Conservation (phyloP, 2,888 invertebrate species). For the Drosophila eohydei region DNA sequence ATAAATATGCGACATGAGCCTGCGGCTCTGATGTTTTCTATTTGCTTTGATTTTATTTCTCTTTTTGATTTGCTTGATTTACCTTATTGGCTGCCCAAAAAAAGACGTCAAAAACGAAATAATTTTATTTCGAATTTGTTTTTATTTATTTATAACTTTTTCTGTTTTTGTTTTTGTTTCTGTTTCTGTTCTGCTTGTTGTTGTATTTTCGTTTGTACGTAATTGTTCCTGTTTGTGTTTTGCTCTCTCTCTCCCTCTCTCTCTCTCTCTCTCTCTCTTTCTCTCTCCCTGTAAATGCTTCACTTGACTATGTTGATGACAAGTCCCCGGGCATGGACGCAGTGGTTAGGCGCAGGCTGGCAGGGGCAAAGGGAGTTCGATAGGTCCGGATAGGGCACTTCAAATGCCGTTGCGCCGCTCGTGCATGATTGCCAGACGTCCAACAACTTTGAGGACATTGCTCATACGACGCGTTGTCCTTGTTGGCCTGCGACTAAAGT, state of each 20-base stretch:
- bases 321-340: slow-evolving; percentile 49
- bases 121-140: slow-evolving; percentile 41
- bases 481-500: slow-evolving; percentile 56
- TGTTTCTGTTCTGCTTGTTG: slow-evolving; percentile 5
- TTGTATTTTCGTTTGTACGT: slow-evolving; percentile 51
- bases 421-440: slow-evolving; percentile 69
- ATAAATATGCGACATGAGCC: slow-evolving; percentile 52
- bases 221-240: slow-evolving; percentile 67
- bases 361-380: not conserved
- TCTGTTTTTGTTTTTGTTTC: slow-evolving; percentile 16
- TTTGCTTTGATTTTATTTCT: slow-evolving; percentile 62
- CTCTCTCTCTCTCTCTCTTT: not conserved
- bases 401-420: slow-evolving; percentile 58
- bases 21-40: slow-evolving; percentile 52
- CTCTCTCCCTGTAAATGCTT: slow-evolving; percentile 6
- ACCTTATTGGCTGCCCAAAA: slow-evolving; percentile 45
- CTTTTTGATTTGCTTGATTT: slow-evolving; percentile 72
- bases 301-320: slow-evolving; percentile 37
- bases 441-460: slow-evolving; percentile 42
- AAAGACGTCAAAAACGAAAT: slow-evolving; percentile 28
- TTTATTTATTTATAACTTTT: slow-evolving; percentile 7
- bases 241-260: slow-evolving; percentile 3
- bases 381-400: slow-evolving; percentile 31
- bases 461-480: slow-evolving; percentile 46
- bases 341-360: slow-evolving; percentile 1